These are phyloP conservation scores for Calameuta idolon DNA, from an alignment of 2,888 invertebrate genomes.

Conservation along the genomic window DNA sequence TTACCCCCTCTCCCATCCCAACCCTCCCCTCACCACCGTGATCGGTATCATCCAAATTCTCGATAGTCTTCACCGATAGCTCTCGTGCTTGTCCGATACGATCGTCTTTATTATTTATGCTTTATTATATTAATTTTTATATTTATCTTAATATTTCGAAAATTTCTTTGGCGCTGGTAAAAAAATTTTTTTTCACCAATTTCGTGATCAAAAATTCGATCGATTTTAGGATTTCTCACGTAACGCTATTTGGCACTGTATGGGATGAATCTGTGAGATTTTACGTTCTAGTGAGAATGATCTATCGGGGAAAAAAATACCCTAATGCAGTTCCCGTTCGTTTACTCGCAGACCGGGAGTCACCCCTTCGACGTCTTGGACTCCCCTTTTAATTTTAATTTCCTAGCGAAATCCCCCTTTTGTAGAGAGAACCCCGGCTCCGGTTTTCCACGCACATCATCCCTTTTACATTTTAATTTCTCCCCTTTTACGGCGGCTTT, in stretches of 20 bases:
- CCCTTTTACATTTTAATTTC: conserved; percentile 66
- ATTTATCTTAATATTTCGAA: background rate
- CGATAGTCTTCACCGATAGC: background rate
- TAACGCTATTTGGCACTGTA: background rate
- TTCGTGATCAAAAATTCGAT: background rate
- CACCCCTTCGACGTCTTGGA: conserved; percentile 4
- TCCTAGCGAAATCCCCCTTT: conserved; percentile 59
- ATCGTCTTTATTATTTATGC: background rate
- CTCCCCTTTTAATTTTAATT: conserved; percentile 48
- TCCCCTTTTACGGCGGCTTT: conserved; percentile 62
- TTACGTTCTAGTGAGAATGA: background rate
- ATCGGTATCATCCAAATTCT: background rate
- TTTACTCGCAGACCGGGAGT: background rate
- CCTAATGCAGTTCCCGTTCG: background rate
- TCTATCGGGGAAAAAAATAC: background rate
- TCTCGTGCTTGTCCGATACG: background rate
- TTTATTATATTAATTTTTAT: background rate
- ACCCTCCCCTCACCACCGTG: background rate
- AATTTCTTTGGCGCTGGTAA: background rate
- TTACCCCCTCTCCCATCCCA: background rate
- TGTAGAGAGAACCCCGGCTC: conserved; percentile 44
- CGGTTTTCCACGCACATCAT: conserved; percentile 63
- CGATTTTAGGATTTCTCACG: background rate
- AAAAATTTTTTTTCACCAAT: background rate
- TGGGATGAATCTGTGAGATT: background rate